These are phyloP conservation scores for Coronaproctus castanopsis DNA, from an alignment of 2,888 invertebrate genomes.

Conservation along the genomic window DNA sequence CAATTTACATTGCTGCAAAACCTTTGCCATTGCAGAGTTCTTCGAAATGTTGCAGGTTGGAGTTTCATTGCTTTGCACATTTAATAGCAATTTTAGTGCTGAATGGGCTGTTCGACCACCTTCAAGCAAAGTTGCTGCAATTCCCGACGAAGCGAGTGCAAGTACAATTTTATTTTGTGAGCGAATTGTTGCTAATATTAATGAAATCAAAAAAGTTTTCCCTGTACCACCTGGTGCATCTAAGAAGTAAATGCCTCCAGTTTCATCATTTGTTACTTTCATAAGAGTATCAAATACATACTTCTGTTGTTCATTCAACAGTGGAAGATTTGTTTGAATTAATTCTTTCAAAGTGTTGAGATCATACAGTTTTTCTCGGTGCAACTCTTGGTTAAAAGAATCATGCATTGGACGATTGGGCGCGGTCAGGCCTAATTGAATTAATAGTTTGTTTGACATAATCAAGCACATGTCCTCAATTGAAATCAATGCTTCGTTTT, in stretches of 20 bases:
- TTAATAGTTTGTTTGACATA: no score
- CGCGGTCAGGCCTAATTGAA: no score
- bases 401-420: no score
- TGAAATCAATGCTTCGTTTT: no score
- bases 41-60: not conserved
- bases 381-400: no score
- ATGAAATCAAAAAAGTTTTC: not conserved
- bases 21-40: not conserved
- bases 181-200: not conserved
- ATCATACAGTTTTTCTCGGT: not conserved
- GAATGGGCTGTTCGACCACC: not conserved
- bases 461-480: no score
- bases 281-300: not conserved
- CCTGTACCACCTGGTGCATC: not conserved
- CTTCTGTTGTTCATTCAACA: not conserved
- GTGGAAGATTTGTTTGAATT: not conserved
- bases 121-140: not conserved
- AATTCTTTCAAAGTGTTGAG: not conserved
- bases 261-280: not conserved
- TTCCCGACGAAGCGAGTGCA: not conserved
- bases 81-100: not conserved
- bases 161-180: not conserved
- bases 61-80: not conserved
- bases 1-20: not conserved
- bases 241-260: not conserved